Base-by-base conservation (phyloP, 2,797 vertebrate species). In the Cirrhinus molitorella region DNA sequence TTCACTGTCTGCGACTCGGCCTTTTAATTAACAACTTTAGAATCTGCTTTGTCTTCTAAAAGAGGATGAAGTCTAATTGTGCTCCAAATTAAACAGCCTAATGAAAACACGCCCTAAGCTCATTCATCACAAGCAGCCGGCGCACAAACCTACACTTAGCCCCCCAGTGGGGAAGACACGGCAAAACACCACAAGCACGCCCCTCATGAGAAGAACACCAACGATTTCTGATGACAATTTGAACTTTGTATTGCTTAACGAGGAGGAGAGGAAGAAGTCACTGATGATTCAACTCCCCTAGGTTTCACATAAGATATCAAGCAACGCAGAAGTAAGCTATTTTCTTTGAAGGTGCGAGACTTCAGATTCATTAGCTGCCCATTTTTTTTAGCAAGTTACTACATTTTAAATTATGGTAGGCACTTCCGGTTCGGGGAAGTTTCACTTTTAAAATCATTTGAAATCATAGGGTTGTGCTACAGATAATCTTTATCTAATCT, bases 51-150 rank as follows among this genome's bases (percentile, higher is more conserved):
- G 88, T 90, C 86, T 92, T 89, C 88, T 84, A 86, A 89, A 92
- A 88, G 83, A 66, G 86, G 87, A 89, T 88, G 49, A 87, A 79
- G 87, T 90, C 86, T 91, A 91, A 91, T 92, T 91, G 87, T 84
- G 84, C 79, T 85, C 88, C 88, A 91, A 91, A 93, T 93, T 92
- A 92, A 92, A 91, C 87, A 86, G 87, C 86, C 87, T 92, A 93
- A 93, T 93, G 91, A 92, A 90, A 89, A 91, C 85, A 83, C 80
- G 82, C 81, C 83, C 81, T 85, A 57, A 79, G 88, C 86, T 82
- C 89, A 92, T 93, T 92, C 86, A 92, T 93, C 92, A 92, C 84
- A 78, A 47, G 79, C 88, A 87, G 88, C 88, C 77, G 70, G 85
- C 47, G 67, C 80, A 55, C 77, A 61, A 82, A 86, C 79, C 63